phyloP scores from a whole-genome alignment of 2,113 vertebrate genomes.

The Psittacara wagleri region DNA sequence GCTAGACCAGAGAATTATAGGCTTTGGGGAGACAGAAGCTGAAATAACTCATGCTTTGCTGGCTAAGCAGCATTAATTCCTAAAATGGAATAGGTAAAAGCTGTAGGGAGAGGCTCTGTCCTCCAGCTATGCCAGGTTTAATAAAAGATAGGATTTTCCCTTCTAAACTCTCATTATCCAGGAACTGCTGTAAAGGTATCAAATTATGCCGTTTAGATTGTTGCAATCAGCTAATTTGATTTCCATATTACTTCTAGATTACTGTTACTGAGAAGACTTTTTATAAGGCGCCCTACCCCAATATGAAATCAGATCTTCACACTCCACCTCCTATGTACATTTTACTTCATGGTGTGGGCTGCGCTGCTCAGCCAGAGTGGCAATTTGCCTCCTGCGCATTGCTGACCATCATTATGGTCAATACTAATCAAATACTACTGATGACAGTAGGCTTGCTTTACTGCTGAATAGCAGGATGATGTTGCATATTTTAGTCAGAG shows the following conservation, averaged over 20 bases:
- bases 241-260: not conserved
- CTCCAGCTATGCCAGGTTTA: not conserved
- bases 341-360: not conserved
- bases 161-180: not conserved
- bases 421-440: not conserved
- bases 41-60: conserved; percentile 10
- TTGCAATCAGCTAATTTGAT: not conserved
- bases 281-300: not conserved
- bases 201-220: not conserved
- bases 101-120: not conserved
- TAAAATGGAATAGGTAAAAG: not conserved
- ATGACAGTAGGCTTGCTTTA: not conserved
- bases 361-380: not conserved
- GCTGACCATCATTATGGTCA: not conserved
- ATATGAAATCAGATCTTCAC: not conserved
- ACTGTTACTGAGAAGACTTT: not conserved
- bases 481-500: not conserved
- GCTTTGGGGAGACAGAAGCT: not conserved
- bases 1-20: not conserved
- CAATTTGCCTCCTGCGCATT: not conserved
- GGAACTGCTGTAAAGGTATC: not conserved
- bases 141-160: conserved; percentile 1
- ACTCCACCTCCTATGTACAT: fast-evolving
- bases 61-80: not conserved
- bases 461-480: not conserved